Percentiles rank a stretch among this genome's conserved stretches.
Conservation (phyloP, 2,797 vertebrate genomes). For the Chaetodon trifasciatus region DNA sequence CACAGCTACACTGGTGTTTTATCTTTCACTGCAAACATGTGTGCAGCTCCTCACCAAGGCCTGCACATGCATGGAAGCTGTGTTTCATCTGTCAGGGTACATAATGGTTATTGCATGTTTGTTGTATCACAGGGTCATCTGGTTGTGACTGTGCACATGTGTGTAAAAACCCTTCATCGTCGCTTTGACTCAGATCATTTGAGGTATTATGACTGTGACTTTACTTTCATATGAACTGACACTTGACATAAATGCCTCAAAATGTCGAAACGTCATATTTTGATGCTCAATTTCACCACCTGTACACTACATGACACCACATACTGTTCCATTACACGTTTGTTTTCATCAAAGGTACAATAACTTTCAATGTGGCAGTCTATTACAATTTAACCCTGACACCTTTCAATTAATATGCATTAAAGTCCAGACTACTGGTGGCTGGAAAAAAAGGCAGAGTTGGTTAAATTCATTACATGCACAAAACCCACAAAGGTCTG, state of each 20-base stretch:
- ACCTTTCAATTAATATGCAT: not conserved
- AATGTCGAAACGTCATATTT: conserved; percentile 12
- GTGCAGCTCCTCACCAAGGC: conserved; percentile 18
- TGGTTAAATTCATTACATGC: not conserved
- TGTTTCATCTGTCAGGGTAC: conserved; percentile 2
- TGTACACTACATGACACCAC: not conserved
- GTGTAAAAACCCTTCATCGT: not conserved
- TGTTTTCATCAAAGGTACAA: not conserved
- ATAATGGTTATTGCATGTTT: not conserved
- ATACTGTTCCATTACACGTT: not conserved
- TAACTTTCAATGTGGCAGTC: not conserved
- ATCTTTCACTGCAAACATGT: conserved; percentile 33
- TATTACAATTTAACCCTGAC: not conserved
- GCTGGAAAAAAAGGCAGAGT: not conserved
- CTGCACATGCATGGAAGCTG: not conserved
- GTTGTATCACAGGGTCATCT: not conserved
- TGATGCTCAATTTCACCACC: not conserved
- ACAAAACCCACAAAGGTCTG: not conserved
- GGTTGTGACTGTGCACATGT: not conserved
- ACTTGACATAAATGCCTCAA: not conserved
- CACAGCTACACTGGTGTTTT: conserved; percentile 46
- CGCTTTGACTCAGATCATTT: not conserved
- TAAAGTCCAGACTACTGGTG: not conserved
- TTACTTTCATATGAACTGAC: not conserved
- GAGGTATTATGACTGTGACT: not conserved